These are phyloP conservation scores for Dromiciops gliroides DNA, from an alignment of 2,113 vertebrate genomes.

Conservation along the genomic window DNA sequence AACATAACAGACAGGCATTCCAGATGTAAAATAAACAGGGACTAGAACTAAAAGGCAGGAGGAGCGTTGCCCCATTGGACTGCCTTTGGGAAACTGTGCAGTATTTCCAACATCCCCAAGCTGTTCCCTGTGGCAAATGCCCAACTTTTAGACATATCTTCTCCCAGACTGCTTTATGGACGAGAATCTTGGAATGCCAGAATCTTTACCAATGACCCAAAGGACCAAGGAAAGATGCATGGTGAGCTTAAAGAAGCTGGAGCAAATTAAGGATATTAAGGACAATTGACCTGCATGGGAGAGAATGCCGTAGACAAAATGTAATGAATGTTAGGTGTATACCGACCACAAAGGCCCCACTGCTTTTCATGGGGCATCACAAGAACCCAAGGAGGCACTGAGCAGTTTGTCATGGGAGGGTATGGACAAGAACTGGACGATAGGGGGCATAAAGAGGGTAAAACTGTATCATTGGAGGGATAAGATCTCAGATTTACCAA, in stretches of 20 bases:
- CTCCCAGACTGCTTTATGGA: background rate
- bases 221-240: background rate
- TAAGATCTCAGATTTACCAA: no score
- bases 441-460: no score
- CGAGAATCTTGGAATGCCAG: background rate
- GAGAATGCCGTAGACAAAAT: background rate
- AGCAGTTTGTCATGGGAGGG: no score
- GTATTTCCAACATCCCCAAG: background rate
- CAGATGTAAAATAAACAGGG: background rate
- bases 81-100: background rate
- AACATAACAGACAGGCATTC: background rate
- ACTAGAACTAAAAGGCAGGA: background rate
- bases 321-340: background rate
- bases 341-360: background rate
- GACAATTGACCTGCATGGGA: background rate
- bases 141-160: background rate
- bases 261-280: background rate
- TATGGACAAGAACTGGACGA: no score
- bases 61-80: no score
- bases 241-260: background rate
- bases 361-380: background rate
- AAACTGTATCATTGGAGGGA: no score
- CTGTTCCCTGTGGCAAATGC: background rate
- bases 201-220: background rate
- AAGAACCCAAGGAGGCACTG: background rate